phyloP scores from a whole-genome alignment of 1,140 invertebrate genomes.

The Bombus ignitus region DNA sequence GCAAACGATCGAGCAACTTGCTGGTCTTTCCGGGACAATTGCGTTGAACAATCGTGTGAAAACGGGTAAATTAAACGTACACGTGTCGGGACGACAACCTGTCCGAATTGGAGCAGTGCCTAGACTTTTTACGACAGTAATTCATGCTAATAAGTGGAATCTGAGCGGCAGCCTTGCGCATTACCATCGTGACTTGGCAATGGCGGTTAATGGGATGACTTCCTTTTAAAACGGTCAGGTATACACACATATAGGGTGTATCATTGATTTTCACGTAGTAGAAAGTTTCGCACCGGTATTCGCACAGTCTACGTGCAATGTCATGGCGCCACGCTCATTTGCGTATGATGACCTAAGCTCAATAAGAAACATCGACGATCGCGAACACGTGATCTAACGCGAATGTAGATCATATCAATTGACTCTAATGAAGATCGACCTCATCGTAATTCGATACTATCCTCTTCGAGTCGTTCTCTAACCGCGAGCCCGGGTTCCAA shows the following conservation, averaged over 20 bases:
- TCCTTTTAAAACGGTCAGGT: not conserved
- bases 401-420: constrained; percentile 57
- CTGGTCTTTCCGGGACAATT: not conserved
- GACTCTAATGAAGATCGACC: constrained; percentile 45
- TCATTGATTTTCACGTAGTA: not conserved
- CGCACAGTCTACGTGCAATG: not conserved
- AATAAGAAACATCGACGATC: constrained; percentile 5
- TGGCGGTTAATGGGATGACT: constrained; percentile 2
- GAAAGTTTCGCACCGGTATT: not conserved
- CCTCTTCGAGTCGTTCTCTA: not conserved
- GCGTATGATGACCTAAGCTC: not conserved
- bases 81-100: constrained; percentile 9
- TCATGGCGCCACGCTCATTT: not conserved
- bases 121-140: constrained; percentile 17
- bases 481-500: not conserved
- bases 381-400: constrained; percentile 17
- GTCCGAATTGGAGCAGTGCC: constrained; percentile 18
- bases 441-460: constrained; percentile 46
- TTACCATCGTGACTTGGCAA: not conserved
- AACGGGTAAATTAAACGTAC: not conserved
- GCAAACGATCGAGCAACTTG: not conserved
- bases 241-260: not conserved
- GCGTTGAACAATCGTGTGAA: not conserved
- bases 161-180: not conserved
- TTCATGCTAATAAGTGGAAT: constrained; percentile 12